Evolutionary conservation across 2,113 vertebrate species (phyloP), one percentile per base, ranked within the genome.

Genomic region (Rhinoptilus africanus): DNA sequence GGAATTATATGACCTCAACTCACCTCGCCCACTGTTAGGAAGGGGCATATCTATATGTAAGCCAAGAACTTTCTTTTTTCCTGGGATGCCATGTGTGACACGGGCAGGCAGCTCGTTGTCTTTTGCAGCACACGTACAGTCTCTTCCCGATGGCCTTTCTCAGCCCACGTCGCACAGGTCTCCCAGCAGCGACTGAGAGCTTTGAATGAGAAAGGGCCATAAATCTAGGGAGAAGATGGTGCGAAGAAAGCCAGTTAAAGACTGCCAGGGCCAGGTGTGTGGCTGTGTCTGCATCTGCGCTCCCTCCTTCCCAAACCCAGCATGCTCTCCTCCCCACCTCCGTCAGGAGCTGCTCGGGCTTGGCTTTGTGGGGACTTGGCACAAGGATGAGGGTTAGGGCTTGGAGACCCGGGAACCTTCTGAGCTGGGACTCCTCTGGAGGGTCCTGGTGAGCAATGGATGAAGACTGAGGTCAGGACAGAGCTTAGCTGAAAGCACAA

Each of bases 261-360:
- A 23, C 35, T 35, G 19, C 35, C 24, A 45, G 34, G 37, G 20
- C 26, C 10, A 37, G 22, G 26, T 0, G 0, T 28, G 34, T 1
- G 5, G 32, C 47, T 56, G 14, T 3, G 8, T 21, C 41, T 3
- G 0, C 28, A 45, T n/a, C 43, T 45, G 28, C 22, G 2, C 30
- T 54, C 43, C 37, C 48, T 69, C 50, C 35, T 67, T 63, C 30
- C 37, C 14, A 63, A 43, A 43, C 37, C 30, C 2, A 1, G 16
- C 0, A 1, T 26, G 14, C n/a, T 76, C 34, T 57, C 7, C 37
- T 69, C 21, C 4, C 5, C 11, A 6, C 14, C 34, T 75, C 50
- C 2, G 0, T 34, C 0, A 2, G 54, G 60, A 84, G n/a, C 35
- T 34, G 53, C 14, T 23, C 0, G 1, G 26, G 30, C 27, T 50